phyloP scores from a whole-genome alignment of 2,888 invertebrate species.

The Rotaria socialis region DNA sequence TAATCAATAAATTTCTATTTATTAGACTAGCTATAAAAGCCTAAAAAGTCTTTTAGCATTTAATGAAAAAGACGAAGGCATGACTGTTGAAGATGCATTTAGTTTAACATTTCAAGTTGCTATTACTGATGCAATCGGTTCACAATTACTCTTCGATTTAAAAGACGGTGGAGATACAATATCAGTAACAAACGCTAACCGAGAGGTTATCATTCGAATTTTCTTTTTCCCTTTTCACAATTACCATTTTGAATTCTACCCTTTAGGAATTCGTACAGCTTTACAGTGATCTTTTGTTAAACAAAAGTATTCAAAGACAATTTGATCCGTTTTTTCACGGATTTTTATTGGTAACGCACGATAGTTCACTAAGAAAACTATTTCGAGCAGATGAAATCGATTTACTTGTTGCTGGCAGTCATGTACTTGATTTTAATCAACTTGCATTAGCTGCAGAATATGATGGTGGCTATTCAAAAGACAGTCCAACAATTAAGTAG shows the following conservation, averaged over 20 bases:
- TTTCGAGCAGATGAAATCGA: conserved; percentile 91
- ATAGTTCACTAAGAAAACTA: conserved; percentile 77
- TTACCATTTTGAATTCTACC: conserved; percentile 37
- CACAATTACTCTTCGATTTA: conserved; percentile 74
- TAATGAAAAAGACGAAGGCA: conserved; percentile 61
- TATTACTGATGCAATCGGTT: conserved; percentile 82
- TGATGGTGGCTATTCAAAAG: conserved; percentile 80
- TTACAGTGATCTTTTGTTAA: conserved; percentile 82
- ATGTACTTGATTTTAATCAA: conserved; percentile 84
- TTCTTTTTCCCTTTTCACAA: neutral
- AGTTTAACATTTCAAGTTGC: conserved; percentile 84
- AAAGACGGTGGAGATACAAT: conserved; percentile 76
- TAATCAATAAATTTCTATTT: neutral
- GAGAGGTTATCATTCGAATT: conserved; percentile 64
- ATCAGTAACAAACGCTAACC: conserved; percentile 77
- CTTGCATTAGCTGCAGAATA: conserved; percentile 85
- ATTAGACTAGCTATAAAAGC: conserved; percentile 72
- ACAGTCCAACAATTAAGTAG: conserved; percentile 74
- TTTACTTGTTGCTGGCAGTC: conserved; percentile 81
- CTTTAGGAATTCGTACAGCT: conserved; percentile 78
- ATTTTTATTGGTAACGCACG: conserved; percentile 90
- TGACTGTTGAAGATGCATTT: conserved; percentile 79
- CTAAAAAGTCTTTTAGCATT: conserved; percentile 79
- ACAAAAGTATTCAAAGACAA: conserved; percentile 80
- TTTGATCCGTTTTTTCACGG: conserved; percentile 84